Base-by-base conservation (phyloP, 2,888 invertebrate species). In the Teinopalpus imperialis region DNA sequence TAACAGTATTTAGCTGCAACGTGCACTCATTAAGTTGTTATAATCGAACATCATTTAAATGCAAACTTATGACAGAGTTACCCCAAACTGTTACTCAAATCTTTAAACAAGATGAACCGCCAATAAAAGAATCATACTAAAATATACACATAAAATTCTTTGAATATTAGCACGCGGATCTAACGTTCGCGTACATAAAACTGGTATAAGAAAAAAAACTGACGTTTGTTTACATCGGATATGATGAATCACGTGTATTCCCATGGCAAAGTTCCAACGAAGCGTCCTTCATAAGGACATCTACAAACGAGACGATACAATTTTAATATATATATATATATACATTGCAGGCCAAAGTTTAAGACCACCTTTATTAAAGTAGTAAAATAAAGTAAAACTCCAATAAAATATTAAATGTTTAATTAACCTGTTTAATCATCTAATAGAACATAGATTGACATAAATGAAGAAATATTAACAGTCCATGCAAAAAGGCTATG, bases 201-300 rank as follows among this genome's bases (percentile, higher is more conserved):
- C 57, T 60, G 59, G 60, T 57, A 65, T 16, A 3, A 2, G 53
- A 52, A 74, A 73, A 75, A 77, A 74, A 65, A 60, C 32, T 57
- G 54, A 53, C 51, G 61, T 72, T 76, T 82, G 77, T 81, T 81
- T 80, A 80, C 75, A 72, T 74, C 66, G 57, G 56, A 64, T 51
- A 56, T 63, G 72, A 78, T 80, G 83, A 85, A 76, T 83, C 82
- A 82, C 66, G 49, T 63, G 75, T 74, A 74, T 69, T 73, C 75
- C 81, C 81, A 66, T 45, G 14, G 26, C 34, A 45, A 59, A 60
- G 75, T 77, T 73, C 75, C 71, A 60, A 52, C 48, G 59, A 53
- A 68, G 71, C 59, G 66, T 58, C 66, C 66, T 65, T 66, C 59
- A 40, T 61, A 53, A 83, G 80, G 81, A 66, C 51, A 55, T 32